Base-by-base conservation (phyloP, 2,113 vertebrate species). In the Paedocypris sp. region DNA sequence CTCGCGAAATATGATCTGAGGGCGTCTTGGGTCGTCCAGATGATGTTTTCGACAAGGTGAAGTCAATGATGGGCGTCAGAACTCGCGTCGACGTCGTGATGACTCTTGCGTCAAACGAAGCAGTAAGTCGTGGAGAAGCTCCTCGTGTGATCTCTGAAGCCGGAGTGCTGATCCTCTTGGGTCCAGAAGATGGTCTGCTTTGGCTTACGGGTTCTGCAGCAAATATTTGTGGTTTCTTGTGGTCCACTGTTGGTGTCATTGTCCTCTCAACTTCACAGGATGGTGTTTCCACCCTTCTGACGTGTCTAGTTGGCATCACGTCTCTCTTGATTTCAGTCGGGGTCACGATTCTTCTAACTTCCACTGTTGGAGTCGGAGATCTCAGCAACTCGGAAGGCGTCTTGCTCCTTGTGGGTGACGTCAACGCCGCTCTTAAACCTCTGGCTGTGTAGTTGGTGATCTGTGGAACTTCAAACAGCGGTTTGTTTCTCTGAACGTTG, bases 401-500 rank as follows among this genome's bases (percentile, higher is more conserved):
- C 15, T 42, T 36, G 7, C 38, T 53, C 25, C 62, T 52, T 72
- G 32, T 62, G 69, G 28, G 77, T 71, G 64, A 75, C 68, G 15
- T 62, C 79, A 60, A 85, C 63, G 54, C 47, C 11, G 45, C 32
- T 60, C 29, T 64, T 10, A 66, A 33, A 18, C 70, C 75, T 42
- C 74, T 85, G 1, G 82, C 78, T 0, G 83, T 87, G 64, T 84
- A 85, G 70, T 77, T 76, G 53, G 74, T 75, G 16, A 85, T 86
- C 69, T 83, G 73, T 38, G 83, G 83, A 29, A 86, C 81, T 19
- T 87, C 86, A 77, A 85, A 86, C 80, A 86, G 81, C 0, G 84
- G 75, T 70, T 65, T 86, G 32, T 78, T 75, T 80, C 64, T 84
- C 15, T 74, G 73, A 35, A 18, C 65, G 33, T 82, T 73, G 0